These are phyloP conservation scores for Microtus oregoni DNA, from an alignment of 2,113 vertebrate species.

Conservation along the genomic window DNA sequence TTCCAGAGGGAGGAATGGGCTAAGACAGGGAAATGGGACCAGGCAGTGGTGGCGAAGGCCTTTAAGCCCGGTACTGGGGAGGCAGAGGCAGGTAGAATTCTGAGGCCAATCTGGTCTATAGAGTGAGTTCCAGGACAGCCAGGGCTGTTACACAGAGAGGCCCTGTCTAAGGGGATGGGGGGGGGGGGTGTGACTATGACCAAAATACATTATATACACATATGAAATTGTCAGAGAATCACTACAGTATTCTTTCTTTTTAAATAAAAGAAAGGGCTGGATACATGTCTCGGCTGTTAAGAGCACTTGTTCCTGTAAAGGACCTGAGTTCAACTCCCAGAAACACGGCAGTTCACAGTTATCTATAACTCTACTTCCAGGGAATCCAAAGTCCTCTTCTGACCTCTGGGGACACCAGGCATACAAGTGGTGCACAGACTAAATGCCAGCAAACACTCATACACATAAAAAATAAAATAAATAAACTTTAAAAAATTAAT, in stretches of 20 bases:
- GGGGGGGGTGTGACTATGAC: neutral
- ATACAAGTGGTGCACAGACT: neutral
- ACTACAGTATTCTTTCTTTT: neutral
- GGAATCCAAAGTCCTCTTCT: neutral
- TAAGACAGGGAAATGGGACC: neutral
- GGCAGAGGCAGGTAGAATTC: neutral
- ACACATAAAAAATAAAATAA: neutral
- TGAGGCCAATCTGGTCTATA: neutral
- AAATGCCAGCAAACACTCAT: neutral
- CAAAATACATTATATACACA: neutral
- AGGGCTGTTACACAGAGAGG: neutral
- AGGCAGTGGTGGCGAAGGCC: no score
- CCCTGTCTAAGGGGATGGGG: no score
- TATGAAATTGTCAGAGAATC: neutral
- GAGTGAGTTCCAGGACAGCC: neutral
- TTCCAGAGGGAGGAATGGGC: neutral
- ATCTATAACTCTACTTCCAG: neutral
- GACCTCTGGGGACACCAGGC: neutral
- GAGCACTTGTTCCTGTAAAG: neutral
- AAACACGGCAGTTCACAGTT: neutral
- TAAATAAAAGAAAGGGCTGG: neutral
- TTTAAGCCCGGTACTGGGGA: neutral
- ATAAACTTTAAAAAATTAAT: neutral
- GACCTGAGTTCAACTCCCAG: neutral
- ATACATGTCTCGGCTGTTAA: neutral